Base-by-base conservation (phyloP, 2,888 invertebrate genomes). In the Papilio demoleus region DNA sequence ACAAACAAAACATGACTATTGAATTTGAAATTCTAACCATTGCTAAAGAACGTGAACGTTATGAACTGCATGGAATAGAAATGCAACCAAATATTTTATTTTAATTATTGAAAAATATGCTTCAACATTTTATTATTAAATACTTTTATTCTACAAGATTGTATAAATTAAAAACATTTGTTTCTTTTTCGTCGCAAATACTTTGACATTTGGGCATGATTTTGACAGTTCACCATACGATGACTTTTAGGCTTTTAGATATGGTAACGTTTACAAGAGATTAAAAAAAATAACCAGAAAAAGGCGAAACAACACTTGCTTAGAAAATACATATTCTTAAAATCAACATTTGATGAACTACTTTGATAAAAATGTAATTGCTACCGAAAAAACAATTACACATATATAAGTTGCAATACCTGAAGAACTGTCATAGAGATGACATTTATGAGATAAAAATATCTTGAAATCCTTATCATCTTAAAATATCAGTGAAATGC, bases 11-110 rank as follows among this genome's bases (percentile, higher is more conserved):
- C 40, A 58, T 60, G 19, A 47, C 17, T 24, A 22, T 17, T 38
- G 4, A 22, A 42, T 14, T 11, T 34, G 4, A 31, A 61, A 56
- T 22, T 24, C 56, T 67, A 56, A 67, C 67, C 67, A 67, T 67
- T 42, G 11, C 62, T 45, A 19, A 45, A 19, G 47, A 62, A 14
- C 17, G 45, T 27, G 42, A 17, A 8, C 45, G 12, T 4, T 22
- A 12, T n/a, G n/a, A n/a, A 38, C 24, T 38, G 24, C 59, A 38
- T 38, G 19, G 6, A 38, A 4, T 22, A 22, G 12, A 24, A 11
- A 22, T 12, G 1, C 19, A 22, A 38, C 19, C 8, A 36, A 22
- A 11, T 1, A n/a, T 1, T 14, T 59, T 34, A 36, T 36, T 45
- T 4, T 38, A 38, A 17, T 66, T 58, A 65, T 24, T 12, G 17